Evolutionary conservation across 1,140 invertebrate species (phyloP).

Genomic region (Drosophila pachea): DNA sequence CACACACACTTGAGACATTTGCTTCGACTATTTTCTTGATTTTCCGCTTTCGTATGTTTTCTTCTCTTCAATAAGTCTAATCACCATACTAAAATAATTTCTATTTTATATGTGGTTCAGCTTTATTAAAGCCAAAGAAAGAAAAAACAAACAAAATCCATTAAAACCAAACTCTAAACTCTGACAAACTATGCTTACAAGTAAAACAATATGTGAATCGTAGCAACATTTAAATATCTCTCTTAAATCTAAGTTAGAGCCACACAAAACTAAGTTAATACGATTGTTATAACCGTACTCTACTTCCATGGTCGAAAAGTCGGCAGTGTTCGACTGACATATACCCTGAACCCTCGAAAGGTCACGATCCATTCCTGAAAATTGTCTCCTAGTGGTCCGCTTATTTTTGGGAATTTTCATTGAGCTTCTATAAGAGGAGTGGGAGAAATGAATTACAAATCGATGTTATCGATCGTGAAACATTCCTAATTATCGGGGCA

Average conservation of each 20-base stretch:
- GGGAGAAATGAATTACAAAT: too few relatives aligned
- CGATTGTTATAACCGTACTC: constrained; percentile 24
- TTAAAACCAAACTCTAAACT: constrained; percentile 20
- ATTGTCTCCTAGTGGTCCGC: too few relatives aligned
- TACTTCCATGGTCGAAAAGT: not conserved
- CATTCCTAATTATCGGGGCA: too few relatives aligned
- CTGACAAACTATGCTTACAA: constrained; percentile 24
- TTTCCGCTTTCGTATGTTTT: constrained; percentile 37
- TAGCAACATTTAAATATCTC: constrained; percentile 23
- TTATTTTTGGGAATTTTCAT: too few relatives aligned
- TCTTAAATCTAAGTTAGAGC: constrained; percentile 23
- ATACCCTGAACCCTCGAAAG: not conserved
- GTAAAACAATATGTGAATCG: not conserved
- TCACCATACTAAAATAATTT: constrained; percentile 79
- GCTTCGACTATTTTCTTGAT: constrained; percentile 30
- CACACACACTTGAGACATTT: constrained; percentile 9
- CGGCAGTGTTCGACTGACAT: not conserved
- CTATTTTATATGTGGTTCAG: constrained; percentile 76
- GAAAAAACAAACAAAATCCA: constrained; percentile 17
- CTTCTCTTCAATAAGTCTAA: constrained; percentile 46
- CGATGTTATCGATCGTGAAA: too few relatives aligned
- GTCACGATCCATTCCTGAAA: not conserved
- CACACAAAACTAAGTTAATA: constrained; percentile 7
- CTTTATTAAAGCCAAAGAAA: constrained; percentile 55
- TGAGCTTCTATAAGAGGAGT: too few relatives aligned